A percentile compares a stretch with the other conserved stretches of the same genome.
These are phyloP conservation scores for Nesogale talazaci DNA, from an alignment of 2,113 vertebrate species.

Conservation along the genomic window DNA sequence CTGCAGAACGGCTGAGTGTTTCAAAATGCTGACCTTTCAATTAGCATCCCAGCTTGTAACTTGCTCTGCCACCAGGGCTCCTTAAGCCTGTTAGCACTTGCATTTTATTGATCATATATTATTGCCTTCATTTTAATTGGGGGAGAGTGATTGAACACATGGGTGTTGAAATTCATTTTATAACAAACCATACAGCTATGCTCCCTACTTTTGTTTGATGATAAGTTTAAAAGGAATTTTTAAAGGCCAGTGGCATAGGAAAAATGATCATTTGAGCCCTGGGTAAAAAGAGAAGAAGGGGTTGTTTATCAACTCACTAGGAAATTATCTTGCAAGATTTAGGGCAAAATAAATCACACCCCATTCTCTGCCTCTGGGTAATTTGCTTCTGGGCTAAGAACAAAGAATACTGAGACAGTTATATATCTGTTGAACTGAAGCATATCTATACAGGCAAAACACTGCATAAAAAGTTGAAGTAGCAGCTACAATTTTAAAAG, in stretches of 20 bases:
- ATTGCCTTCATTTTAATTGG: background rate
- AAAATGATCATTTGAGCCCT: constrained; percentile 53
- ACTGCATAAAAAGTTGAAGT: constrained; percentile 21
- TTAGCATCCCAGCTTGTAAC: too few relatives aligned
- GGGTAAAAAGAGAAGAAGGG: background rate
- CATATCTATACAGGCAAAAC: constrained; percentile 1
- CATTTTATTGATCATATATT: background rate
- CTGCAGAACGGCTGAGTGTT: too few relatives aligned
- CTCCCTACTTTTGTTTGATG: background rate
- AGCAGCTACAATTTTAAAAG: constrained; percentile 20
- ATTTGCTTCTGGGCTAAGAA: constrained; percentile 23
- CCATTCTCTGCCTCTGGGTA: constrained; percentile 22
- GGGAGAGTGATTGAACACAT: background rate
- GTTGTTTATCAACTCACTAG: constrained; percentile 67
- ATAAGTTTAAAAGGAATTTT: constrained; percentile 34
- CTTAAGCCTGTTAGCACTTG: background rate
- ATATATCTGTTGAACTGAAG: background rate
- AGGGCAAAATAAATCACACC: constrained; percentile 52
- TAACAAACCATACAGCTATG: constrained; percentile 27
- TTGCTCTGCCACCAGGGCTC: too few relatives aligned
- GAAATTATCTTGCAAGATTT: constrained; percentile 46
- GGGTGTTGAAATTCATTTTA: constrained; percentile 30
- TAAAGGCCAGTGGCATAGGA: constrained; percentile 40
- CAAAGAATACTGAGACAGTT: constrained; percentile 30
- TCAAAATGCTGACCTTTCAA: too few relatives aligned